Percentiles rank a stretch among this genome's conserved stretches.
phyloP scores from a whole-genome alignment of 2,113 vertebrate species.

The Serilophus lunatus region DNA sequence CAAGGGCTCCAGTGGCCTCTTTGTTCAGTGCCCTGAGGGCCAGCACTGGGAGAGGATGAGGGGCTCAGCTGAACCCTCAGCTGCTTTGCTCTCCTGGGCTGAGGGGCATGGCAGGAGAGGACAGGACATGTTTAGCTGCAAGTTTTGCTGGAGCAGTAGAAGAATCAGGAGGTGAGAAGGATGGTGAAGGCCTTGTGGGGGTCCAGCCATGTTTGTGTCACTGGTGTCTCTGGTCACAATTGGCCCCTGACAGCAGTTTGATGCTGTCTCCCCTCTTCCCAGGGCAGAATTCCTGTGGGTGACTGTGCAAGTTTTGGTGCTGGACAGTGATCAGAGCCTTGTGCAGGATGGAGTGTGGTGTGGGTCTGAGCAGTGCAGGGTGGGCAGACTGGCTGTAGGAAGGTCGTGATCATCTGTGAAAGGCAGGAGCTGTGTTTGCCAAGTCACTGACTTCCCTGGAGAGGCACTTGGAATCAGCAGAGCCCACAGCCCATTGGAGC shows the following conservation, averaged over 20 bases:
- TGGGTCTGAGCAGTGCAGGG: background rate
- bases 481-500: background rate
- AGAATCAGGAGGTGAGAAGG: background rate
- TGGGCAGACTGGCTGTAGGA: background rate
- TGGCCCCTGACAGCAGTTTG: background rate
- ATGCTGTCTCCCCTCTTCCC: background rate
- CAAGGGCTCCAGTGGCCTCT: background rate
- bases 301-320: background rate
- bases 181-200: background rate
- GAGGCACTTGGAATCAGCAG: background rate
- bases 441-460: background rate
- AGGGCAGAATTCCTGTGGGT: background rate
- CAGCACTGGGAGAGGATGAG: background rate
- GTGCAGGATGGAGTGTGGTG: accelerated
- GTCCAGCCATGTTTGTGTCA: background rate
- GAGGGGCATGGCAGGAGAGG: background rate
- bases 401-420: background rate
- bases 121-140: background rate
- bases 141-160: background rate
- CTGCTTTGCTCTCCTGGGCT: background rate
- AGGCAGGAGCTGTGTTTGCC: background rate
- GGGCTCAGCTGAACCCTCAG: background rate
- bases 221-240: background rate
- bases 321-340: background rate
- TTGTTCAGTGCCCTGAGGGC: background rate